Conservation (phyloP, 2,888 invertebrate genomes). For the Thelaira solivaga region DNA sequence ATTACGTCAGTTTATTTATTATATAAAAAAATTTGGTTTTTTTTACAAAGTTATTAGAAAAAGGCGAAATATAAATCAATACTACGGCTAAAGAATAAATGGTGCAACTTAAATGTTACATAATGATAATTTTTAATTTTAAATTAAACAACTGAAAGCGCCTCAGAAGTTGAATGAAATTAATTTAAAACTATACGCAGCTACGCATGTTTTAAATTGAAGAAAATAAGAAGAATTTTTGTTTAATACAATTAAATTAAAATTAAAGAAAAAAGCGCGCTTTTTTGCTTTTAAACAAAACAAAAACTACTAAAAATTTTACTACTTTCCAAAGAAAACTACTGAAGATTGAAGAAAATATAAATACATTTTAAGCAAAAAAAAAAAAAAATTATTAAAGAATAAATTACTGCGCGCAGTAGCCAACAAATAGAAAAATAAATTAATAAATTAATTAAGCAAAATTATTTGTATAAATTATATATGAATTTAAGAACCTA, state of each 20-base stretch:
- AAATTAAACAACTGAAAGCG: slow-evolving; percentile 58
- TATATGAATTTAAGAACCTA: no score
- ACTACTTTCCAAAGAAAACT: slow-evolving; percentile 46
- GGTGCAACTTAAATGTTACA: slow-evolving; percentile 53
- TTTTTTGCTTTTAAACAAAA: no score
- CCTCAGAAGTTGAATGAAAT: slow-evolving; percentile 48
- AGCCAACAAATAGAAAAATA: background rate
- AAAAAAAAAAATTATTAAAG: background rate
- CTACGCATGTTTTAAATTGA: slow-evolving; percentile 25
- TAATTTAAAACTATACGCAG: slow-evolving; percentile 50
- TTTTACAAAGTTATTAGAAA: slow-evolving; percentile 22
- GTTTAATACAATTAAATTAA: background rate
- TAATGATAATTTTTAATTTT: slow-evolving; percentile 4
- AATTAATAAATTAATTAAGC: background rate
- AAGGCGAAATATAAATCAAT: slow-evolving; percentile 31
- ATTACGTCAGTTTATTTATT: slow-evolving; percentile 61
- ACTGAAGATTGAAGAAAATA: slow-evolving; percentile 17
- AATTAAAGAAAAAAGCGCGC: slow-evolving; percentile 57
- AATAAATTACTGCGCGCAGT: slow-evolving; percentile 52
- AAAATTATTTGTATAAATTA: background rate
- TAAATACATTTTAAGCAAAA: background rate
- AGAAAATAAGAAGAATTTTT: no score
- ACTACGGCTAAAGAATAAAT: slow-evolving; percentile 10
- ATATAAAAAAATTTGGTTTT: slow-evolving; percentile 46
- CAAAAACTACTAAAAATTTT: background rate